These are phyloP conservation scores for Chaetoderma sp. DNA, from an alignment of 2,888 invertebrate species.

Conservation along the genomic window DNA sequence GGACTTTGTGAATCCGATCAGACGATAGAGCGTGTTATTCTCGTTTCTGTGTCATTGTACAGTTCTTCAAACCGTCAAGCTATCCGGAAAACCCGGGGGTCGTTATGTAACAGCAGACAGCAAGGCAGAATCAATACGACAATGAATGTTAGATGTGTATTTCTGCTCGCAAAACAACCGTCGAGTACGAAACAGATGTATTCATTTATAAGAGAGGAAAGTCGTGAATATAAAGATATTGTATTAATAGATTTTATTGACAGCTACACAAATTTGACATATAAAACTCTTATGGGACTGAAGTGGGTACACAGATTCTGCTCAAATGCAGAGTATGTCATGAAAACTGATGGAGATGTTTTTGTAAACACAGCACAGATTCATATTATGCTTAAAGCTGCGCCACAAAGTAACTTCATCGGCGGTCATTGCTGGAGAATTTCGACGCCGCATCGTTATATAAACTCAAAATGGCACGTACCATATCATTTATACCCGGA, in stretches of 20 bases:
- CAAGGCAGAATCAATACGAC: constrained; percentile 38
- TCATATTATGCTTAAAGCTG: constrained; percentile 40
- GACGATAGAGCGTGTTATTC: constrained; percentile 36
- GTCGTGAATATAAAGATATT: constrained; percentile 40
- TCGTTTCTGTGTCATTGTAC: constrained; percentile 38
- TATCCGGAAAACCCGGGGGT: constrained; percentile 49
- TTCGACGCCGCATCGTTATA: constrained; percentile 44
- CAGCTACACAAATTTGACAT: constrained; percentile 52
- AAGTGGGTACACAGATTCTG: constrained; percentile 44
- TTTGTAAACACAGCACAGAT: constrained; percentile 49
- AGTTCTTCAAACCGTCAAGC: constrained; percentile 33
- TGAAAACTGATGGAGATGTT: constrained; percentile 61
- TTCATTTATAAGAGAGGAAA: constrained; percentile 38
- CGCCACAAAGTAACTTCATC: constrained; percentile 39
- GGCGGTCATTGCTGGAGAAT: constrained; percentile 53
- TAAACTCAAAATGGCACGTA: constrained; percentile 51
- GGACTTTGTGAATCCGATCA: constrained; percentile 29
- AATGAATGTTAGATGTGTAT: constrained; percentile 35
- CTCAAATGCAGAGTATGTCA: constrained; percentile 43
- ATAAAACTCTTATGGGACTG: constrained; percentile 47
- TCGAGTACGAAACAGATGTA: too few species aligned
- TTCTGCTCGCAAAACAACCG: too few species aligned
- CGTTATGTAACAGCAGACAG: constrained; percentile 26
- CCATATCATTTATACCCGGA: constrained; percentile 39
- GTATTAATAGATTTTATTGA: constrained; percentile 46